Percentiles rank a stretch among this genome's conserved stretches.
Evolutionary conservation across 2,888 invertebrate genomes (phyloP).

Genomic region (Meiosimyza decipiens): DNA sequence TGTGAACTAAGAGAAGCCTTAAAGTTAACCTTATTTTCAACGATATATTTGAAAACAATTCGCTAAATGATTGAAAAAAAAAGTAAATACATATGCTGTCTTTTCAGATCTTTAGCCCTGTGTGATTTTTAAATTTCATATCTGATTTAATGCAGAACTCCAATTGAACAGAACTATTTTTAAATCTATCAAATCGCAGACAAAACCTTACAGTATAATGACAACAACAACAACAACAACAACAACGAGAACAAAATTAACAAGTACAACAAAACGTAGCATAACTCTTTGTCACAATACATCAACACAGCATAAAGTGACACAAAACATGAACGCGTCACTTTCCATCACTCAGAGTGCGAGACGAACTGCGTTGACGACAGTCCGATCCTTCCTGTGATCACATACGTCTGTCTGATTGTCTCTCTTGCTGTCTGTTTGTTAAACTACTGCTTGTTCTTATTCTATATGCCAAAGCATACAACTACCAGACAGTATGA

Average conservation of each 20-base stretch:
- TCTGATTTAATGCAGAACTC: too few relatives aligned
- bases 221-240: constrained; percentile 39
- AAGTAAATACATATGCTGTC: too few relatives aligned
- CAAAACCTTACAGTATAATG: constrained; percentile 15
- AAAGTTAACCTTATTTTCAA: too few relatives aligned
- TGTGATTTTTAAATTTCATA: too few relatives aligned
- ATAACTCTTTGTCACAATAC: constrained; percentile 63
- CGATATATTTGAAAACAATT: too few relatives aligned
- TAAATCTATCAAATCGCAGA: constrained; percentile 5
- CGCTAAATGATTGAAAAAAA: too few relatives aligned
- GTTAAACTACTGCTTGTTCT: constrained; percentile 10
- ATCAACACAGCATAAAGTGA: constrained; percentile 61
- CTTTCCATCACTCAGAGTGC: constrained; percentile 65
- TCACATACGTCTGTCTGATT: neutral
- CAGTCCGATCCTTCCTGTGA: neutral
- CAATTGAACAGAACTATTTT: neutral
- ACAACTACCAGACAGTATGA: constrained; percentile 54
- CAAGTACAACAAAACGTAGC: constrained; percentile 1
- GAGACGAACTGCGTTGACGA: constrained; percentile 42
- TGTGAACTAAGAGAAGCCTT: too few relatives aligned
- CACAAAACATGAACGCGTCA: constrained; percentile 66
- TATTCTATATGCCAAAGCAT: neutral
- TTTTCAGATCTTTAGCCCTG: too few relatives aligned
- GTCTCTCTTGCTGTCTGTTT: neutral
- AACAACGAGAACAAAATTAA: constrained; percentile 21